phyloP scores from a whole-genome alignment of 2,797 vertebrate genomes.

The Epinephelus coioides region DNA sequence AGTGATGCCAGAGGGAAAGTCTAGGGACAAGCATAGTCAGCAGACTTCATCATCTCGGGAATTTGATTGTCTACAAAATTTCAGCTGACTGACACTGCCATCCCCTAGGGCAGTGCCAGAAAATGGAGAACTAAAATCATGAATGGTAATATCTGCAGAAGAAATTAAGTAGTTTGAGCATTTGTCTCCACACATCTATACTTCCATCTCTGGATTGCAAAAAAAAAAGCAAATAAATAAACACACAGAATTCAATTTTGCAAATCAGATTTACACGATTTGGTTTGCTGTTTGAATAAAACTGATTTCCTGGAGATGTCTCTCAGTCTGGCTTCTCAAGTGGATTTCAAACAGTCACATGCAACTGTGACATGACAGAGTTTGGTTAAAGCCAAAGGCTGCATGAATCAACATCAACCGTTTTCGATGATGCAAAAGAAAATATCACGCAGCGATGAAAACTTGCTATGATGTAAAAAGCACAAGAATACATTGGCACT shows the following conservation, averaged over 20 bases:
- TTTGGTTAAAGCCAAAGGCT: neutral
- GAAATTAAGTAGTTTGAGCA: constrained; percentile 11
- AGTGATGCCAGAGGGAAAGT: neutral
- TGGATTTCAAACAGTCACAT: constrained; percentile 12
- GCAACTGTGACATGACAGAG: constrained; percentile 6
- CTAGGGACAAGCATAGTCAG: neutral
- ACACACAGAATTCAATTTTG: constrained; percentile 1
- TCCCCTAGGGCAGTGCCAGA: neutral
- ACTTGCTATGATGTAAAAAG: neutral
- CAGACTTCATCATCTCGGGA: too few species aligned
- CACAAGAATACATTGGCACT: neutral
- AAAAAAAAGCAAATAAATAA: constrained; percentile 8
- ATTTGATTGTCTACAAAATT: neutral
- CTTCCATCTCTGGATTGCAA: constrained; percentile 1
- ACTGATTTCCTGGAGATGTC: constrained; percentile 1
- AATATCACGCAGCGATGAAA: neutral
- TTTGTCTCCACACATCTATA: neutral
- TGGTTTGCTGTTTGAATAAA: constrained; percentile 2
- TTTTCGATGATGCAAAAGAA: neutral
- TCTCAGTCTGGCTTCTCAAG: constrained; percentile 9
- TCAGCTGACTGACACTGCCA: neutral
- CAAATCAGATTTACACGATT: constrained; percentile 12
- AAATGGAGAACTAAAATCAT: constrained; percentile 7
- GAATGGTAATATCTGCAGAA: constrained; percentile 1
- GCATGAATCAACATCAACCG: neutral